A percentile compares a stretch with the other conserved stretches of the same genome.
phyloP scores from a whole-genome alignment of 2,797 vertebrate species.

The Argyrosomus regius region DNA sequence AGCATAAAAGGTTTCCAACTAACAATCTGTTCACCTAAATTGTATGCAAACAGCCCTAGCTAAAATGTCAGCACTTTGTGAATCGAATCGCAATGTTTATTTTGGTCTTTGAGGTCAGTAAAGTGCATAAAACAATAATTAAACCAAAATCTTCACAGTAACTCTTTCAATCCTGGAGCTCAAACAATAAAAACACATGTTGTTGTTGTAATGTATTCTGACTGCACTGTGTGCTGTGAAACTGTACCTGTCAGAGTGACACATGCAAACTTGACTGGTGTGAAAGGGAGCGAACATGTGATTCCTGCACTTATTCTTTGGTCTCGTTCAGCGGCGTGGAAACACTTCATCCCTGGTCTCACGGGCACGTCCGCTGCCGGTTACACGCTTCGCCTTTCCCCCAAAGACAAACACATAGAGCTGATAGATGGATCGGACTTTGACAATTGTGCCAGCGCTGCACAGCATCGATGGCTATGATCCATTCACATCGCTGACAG shows the following conservation, averaged over 20 bases:
- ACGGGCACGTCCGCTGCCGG: background rate
- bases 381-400: constrained; percentile 12
- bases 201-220: constrained; percentile 11
- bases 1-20: background rate
- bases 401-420: constrained; percentile 22
- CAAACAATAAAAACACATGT: background rate
- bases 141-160: background rate
- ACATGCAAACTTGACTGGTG: constrained; percentile 17
- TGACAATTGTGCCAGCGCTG: constrained; percentile 58
- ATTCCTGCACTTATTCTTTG: constrained; percentile 19
- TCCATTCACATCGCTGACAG: constrained; percentile 56
- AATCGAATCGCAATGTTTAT: background rate
- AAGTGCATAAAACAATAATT: background rate
- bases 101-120: background rate
- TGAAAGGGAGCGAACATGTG: background rate
- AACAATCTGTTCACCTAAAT: background rate
- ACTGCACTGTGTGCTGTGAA: constrained; percentile 12
- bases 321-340: constrained; percentile 13
- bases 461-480: constrained; percentile 52
- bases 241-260: constrained; percentile 25
- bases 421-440: constrained; percentile 58
- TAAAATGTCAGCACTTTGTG: background rate
- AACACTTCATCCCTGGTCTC: constrained; percentile 32
- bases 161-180: background rate
- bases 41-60: background rate